Evolutionary conservation across 2,888 invertebrate genomes (phyloP), one percentile per base, ranked within the genome.

Genomic region (Leucophenga montana): DNA sequence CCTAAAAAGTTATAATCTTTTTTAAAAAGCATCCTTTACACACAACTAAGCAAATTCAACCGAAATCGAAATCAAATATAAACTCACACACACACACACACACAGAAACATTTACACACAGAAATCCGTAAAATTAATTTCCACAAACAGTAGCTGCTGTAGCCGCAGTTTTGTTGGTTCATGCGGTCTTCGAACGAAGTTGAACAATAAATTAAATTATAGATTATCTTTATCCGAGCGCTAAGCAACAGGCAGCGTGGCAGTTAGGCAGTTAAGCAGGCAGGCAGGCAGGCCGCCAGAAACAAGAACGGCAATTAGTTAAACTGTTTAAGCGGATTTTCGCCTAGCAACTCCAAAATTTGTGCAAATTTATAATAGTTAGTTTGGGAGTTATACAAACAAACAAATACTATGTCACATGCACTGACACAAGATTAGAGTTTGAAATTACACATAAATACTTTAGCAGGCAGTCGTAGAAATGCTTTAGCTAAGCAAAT

Each of bases 21-120:
- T n/a, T n/a, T n/a, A n/a, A n/a, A n/a, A 71, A 68, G 71, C 71
- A 82, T 78, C 77, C 66, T 31, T 27, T 22, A 66, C 31, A 54
- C 16, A 44, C 16, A 66, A 11, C 11, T 39, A 13, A 1, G 14
- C 64, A 64, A 39, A 64, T 14, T 16, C 22, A 72, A 71, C 68
- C 65, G 71, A 73, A 68, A 68, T 56, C 44, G 14, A 39, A 44
- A 44, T 61, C 61, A 18, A 61, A 44, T 39, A 27, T 20, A 50
- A 50, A 68, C 67, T 67, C 64, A 68, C 46, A 68, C 16, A 27
- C 11, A 27, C 56, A 57, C 6, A 50, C 16, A 50, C n/a, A n/a
- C n/a, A n/a, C n/a, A n/a, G n/a, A n/a, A n/a, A n/a, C n/a, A n/a
- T n/a, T n/a, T n/a, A n/a, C n/a, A n/a, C 50, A 18, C 18, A 50